phyloP scores from a whole-genome alignment of 2,888 invertebrate genomes.

The Drosophila greeni region DNA sequence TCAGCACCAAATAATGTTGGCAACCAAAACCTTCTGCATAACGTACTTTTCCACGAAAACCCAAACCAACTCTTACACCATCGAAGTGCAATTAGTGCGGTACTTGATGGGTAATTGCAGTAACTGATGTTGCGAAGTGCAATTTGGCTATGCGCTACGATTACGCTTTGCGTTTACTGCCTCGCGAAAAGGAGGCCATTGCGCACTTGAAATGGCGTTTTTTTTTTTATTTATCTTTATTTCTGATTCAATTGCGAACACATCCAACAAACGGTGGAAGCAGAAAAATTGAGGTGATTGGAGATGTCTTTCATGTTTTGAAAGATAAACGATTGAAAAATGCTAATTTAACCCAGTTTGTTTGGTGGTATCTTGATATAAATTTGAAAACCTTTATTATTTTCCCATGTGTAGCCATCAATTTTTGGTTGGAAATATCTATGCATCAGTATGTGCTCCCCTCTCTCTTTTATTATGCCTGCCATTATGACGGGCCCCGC shows the following conservation, averaged over 20 bases:
- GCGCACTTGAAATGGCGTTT: conserved; percentile 40
- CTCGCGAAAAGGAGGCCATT: conserved; percentile 50
- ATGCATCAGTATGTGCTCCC: conserved; percentile 25
- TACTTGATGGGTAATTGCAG: conserved; percentile 32
- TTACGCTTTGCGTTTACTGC: conserved; percentile 34
- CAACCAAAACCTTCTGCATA: too few species aligned
- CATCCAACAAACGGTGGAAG: conserved; percentile 29
- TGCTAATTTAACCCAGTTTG: neutral
- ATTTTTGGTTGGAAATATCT: conserved; percentile 33
- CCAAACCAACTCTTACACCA: too few species aligned
- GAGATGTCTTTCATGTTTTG: neutral
- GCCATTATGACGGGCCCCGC: conserved; percentile 36
- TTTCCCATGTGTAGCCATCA: conserved; percentile 13
- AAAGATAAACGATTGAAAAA: neutral
- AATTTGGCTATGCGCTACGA: conserved; percentile 38
- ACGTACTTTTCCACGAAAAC: too few species aligned
- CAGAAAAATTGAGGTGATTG: neutral
- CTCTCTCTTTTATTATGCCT: conserved; percentile 13
- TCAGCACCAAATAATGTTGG: too few species aligned
- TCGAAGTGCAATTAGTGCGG: conserved; percentile 25
- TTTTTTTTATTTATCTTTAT: conserved; percentile 20
- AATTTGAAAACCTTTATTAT: neutral
- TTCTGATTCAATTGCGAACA: conserved; percentile 49
- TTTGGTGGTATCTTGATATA: too few species aligned
- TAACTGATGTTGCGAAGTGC: conserved; percentile 44